Evolutionary conservation across 2,888 invertebrate genomes (phyloP).

Genomic region (Aricia artaxerxes): DNA sequence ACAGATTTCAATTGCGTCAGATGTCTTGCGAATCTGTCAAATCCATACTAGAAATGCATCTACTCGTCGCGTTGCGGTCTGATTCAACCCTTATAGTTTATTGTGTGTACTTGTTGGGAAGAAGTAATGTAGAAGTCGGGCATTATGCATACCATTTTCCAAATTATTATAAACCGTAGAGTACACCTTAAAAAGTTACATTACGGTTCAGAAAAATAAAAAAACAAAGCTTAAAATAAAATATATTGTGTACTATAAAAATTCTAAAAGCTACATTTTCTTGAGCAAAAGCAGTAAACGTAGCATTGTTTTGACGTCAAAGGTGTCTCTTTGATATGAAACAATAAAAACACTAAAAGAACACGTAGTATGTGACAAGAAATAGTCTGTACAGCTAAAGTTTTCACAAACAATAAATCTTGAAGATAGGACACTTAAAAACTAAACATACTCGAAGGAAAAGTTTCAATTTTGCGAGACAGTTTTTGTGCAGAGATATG

Average conservation of each 20-base stretch:
- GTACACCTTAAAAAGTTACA: background rate
- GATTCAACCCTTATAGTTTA: too few species aligned
- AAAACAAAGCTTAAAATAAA: background rate
- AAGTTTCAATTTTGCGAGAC: constrained; percentile 46
- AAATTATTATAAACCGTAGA: background rate
- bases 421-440: constrained; percentile 44
- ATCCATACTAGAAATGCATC: too few species aligned
- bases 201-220: background rate
- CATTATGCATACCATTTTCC: background rate
- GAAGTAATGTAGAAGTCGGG: background rate
- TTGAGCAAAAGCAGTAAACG: background rate
- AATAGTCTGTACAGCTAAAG: constrained; percentile 39
- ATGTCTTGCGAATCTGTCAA: too few species aligned
- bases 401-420: constrained; percentile 44
- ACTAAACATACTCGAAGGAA: constrained; percentile 44
- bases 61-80: too few species aligned
- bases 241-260: background rate
- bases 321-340: constrained; percentile 30
- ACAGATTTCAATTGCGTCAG: too few species aligned
- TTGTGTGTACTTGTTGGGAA: too few species aligned
- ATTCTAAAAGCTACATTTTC: background rate
- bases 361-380: constrained; percentile 41
- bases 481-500: constrained; percentile 42
- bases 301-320: constrained; percentile 9
- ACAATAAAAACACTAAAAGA: constrained; percentile 34